These are phyloP conservation scores for Telenomus remus DNA, from an alignment of 1,140 invertebrate species.

Conservation along the genomic window DNA sequence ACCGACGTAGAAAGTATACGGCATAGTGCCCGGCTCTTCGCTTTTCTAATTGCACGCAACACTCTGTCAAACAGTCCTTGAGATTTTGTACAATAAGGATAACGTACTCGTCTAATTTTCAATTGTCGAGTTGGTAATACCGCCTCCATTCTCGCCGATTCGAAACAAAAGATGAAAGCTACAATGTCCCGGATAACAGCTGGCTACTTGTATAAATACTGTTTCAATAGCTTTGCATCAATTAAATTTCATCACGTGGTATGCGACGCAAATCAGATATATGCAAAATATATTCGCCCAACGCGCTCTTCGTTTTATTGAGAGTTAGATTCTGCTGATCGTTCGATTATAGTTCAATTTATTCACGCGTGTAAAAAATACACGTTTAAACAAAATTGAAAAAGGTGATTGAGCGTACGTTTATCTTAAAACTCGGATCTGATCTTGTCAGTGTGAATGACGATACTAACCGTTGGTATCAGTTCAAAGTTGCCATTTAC, in stretches of 20 bases:
- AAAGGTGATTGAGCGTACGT: background rate
- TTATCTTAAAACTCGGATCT: conserved; percentile 2
- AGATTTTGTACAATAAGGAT: conserved; percentile 46
- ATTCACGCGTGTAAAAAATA: too few relatives aligned
- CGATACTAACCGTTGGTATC: conserved; percentile 29
- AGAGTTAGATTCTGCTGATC: too few relatives aligned
- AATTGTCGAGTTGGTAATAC: conserved; percentile 30
- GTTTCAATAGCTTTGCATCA: too few relatives aligned
- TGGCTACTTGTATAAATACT: conserved; percentile 16
- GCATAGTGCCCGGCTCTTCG: conserved; percentile 39
- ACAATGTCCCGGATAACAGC: conserved; percentile 32
- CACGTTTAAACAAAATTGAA: too few relatives aligned
- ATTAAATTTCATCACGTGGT: too few relatives aligned
- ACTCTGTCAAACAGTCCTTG: conserved; percentile 53
- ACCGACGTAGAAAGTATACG: conserved; percentile 47
- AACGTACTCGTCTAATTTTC: conserved; percentile 38
- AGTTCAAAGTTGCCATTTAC: conserved; percentile 36
- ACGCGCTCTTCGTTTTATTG: too few relatives aligned
- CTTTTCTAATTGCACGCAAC: conserved; percentile 63
- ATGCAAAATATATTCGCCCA: too few relatives aligned
- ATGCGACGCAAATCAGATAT: too few relatives aligned
- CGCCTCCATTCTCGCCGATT: background rate
- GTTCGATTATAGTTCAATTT: too few relatives aligned
- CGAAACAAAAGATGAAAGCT: conserved; percentile 28
- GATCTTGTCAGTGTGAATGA: conserved; percentile 33